phyloP scores from a whole-genome alignment of 1,140 invertebrate genomes.

The Psilanteris sp. region DNA sequence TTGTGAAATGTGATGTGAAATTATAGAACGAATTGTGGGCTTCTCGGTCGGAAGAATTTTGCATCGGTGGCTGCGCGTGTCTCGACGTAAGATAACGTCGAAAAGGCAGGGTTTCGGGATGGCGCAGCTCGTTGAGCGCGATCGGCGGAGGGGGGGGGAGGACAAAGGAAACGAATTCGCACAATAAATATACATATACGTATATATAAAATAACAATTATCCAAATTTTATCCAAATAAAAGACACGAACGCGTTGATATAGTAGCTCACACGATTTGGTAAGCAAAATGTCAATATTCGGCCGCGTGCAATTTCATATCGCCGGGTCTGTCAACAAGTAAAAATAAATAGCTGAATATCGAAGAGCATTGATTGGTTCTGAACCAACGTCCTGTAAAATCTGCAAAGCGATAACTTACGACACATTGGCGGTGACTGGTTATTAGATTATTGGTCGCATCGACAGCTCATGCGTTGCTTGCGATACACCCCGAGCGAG shows the following conservation, averaged over 20 bases:
- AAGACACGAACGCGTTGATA: no score
- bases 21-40: conserved; percentile 38
- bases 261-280: no score
- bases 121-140: no score
- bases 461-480: conserved; percentile 76
- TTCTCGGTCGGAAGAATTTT: conserved; percentile 9
- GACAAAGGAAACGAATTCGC: no score
- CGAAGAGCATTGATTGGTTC: conserved; percentile 71
- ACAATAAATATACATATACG: no score
- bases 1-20: conserved; percentile 45
- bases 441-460: conserved; percentile 80
- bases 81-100: no score
- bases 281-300: no score
- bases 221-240: no score
- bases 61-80: conserved; percentile 1
- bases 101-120: no score
- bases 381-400: conserved; percentile 70
- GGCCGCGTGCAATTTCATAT: conserved; percentile 4
- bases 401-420: conserved; percentile 75
- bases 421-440: conserved; percentile 76
- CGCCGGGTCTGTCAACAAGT: conserved; percentile 16
- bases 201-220: no score
- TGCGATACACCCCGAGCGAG: conserved; percentile 63
- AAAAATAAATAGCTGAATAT: conserved; percentile 47
- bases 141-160: no score